Evolutionary conservation across 2,113 vertebrate species (phyloP).

Genomic region (Pterocles gutturalis): DNA sequence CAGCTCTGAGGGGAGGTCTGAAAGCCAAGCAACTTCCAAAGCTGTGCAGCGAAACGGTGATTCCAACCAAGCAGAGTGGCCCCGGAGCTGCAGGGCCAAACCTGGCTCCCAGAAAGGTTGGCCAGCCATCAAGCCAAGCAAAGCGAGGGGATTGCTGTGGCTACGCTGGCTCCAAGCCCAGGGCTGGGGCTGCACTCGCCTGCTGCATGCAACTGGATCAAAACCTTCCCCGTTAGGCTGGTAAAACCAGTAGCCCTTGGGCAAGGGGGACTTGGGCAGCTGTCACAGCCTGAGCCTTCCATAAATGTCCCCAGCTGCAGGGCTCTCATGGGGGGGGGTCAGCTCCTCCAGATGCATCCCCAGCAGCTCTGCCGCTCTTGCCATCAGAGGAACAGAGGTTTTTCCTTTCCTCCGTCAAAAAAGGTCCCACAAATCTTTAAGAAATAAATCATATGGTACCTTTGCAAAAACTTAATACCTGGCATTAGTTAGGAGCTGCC

Average conservation of each 20-base stretch:
- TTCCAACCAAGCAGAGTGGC: not conserved
- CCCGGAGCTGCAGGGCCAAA: not conserved
- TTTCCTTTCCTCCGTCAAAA: not conserved
- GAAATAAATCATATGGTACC: not conserved
- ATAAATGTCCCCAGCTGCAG: not conserved
- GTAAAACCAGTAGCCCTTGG: too few relatives aligned
- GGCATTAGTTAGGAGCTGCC: not conserved
- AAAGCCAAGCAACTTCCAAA: not conserved
- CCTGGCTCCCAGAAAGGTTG: not conserved
- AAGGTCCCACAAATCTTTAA: not conserved
- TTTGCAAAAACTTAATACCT: not conserved
- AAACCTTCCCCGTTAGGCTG: not conserved
- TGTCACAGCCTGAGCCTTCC: not conserved
- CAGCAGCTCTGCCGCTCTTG: not conserved
- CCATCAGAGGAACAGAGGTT: not conserved
- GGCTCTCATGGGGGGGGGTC: fast-evolving
- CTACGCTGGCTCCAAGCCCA: not conserved
- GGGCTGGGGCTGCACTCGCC: not conserved
- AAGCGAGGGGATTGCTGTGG: not conserved
- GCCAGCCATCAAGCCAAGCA: not conserved
- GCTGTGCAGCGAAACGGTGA: not conserved
- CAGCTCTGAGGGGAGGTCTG: fast-evolving
- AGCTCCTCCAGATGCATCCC: not conserved
- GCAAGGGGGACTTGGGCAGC: not conserved
- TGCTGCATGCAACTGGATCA: not conserved